Conservation (phyloP, 2,888 invertebrate genomes). For the Odontothrips loti region DNA sequence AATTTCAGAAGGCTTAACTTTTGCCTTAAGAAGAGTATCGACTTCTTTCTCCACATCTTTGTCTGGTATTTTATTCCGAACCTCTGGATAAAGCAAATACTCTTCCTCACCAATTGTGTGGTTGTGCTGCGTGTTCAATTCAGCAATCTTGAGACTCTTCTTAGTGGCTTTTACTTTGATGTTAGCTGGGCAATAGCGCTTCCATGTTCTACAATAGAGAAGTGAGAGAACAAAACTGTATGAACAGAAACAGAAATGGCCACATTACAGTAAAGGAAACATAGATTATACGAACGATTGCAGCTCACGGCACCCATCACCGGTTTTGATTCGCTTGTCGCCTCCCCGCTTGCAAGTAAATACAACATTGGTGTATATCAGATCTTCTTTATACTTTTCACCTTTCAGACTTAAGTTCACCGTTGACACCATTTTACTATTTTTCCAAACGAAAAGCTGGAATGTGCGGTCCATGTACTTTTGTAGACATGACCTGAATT, state of each 20-base stretch:
- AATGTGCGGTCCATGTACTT: neutral
- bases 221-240: neutral
- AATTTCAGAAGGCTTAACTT: neutral
- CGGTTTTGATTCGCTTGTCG: neutral
- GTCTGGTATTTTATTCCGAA: neutral
- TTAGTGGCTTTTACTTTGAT: neutral
- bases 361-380: neutral
- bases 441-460: neutral
- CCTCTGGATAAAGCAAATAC: neutral
- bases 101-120: neutral
- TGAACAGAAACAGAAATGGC: neutral
- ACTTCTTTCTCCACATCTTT: neutral
- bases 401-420: neutral
- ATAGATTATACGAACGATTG: neutral
- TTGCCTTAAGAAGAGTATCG: neutral
- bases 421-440: neutral
- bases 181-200: neutral
- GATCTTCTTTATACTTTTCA: neutral
- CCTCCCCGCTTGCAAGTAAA: neutral
- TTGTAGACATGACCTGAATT: neutral
- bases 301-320: neutral
- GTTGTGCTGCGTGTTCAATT: neutral
- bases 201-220: neutral
- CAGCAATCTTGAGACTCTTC: neutral
- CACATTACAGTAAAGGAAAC: neutral